phyloP scores from a whole-genome alignment of 2,113 vertebrate species.

The Aix galericulata region DNA sequence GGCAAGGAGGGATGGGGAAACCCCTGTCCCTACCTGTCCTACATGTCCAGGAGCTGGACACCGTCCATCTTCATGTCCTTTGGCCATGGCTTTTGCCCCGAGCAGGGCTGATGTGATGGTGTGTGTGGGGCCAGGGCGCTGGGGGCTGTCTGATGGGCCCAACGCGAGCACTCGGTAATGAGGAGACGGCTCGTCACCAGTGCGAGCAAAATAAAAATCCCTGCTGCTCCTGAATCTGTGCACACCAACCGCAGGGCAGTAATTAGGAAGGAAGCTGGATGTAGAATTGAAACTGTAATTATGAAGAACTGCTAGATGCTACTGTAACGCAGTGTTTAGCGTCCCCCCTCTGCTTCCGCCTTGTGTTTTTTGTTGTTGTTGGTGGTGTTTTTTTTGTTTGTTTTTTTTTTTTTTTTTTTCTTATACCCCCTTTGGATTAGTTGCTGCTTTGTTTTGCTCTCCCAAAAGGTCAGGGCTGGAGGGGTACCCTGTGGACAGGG shows the following conservation, averaged over 20 bases:
- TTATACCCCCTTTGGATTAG: neutral
- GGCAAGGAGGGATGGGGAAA: neutral
- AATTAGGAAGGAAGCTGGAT: slow-evolving; percentile 41
- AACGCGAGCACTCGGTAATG: neutral
- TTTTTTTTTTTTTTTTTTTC: no score
- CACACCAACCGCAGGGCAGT: neutral
- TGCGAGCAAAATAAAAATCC: neutral
- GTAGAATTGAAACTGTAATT: slow-evolving; percentile 40
- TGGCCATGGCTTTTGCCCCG: no score
- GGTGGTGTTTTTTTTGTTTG: no score
- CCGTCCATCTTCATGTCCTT: no score
- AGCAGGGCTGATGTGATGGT: neutral
- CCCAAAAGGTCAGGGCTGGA: neutral
- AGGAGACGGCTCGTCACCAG: neutral
- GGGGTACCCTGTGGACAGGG: neutral
- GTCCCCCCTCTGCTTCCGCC: fast-evolving
- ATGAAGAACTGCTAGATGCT: slow-evolving; percentile 8
- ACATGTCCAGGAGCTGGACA: neutral
- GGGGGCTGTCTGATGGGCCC: neutral
- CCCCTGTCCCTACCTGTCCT: neutral
- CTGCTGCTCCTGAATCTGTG: neutral
- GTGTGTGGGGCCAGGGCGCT: neutral
- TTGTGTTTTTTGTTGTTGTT: no score
- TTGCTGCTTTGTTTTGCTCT: neutral
- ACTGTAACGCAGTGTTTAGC: neutral